Evolutionary conservation across 2,113 vertebrate genomes (phyloP), one percentile per base, ranked within the genome.

Genomic region (Chrysochloris asiatica): DNA sequence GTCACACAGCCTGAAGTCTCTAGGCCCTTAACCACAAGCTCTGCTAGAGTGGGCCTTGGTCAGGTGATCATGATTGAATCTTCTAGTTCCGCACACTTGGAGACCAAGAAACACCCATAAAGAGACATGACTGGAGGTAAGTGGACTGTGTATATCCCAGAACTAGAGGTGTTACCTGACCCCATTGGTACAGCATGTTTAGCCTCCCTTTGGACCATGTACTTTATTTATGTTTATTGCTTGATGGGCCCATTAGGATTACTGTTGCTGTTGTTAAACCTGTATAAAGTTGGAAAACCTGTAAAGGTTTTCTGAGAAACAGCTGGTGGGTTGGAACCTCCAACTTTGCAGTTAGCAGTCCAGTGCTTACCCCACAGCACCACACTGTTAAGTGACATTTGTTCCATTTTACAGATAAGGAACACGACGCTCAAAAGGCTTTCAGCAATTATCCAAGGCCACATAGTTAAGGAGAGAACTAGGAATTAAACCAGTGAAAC

Each of bases 401-500:
- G 6, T 59, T 69, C 54, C 9, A 75, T 54, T 84, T n/a, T 56
- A 4, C 16, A 76, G 6, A 0, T 17, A 26, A 72, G 43, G 21
- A 50, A 17, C 47, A 21, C 1, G 9, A 48, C 1, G 22, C 30
- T 41, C 24, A 4, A 13, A 33, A 48, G 28, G n/a, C 17, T 56
- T 61, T 6, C 7, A 26, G 22, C 36, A 48, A 63, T 38, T 72
- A 52, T 10, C 17, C 14, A 17, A 69, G 30, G 45, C 36, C 83
- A 41, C 2, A 26, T 8, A 80, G 47, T 41, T 17, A 30, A 89
- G 43, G 8, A 6, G 8, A 43, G 26, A 8, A 4, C 50, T 36
- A 5, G 24, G 33, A 50, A n/a, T 6, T 1, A 30, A 38, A 45
- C 2, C 36, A 3, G 12, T 1, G 14, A 50, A 28, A 0, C 11